A percentile compares a stretch with the other conserved stretches of the same genome.
Evolutionary conservation across 1,140 invertebrate genomes (phyloP).

Genomic region (Rhizoglyphus robini): DNA sequence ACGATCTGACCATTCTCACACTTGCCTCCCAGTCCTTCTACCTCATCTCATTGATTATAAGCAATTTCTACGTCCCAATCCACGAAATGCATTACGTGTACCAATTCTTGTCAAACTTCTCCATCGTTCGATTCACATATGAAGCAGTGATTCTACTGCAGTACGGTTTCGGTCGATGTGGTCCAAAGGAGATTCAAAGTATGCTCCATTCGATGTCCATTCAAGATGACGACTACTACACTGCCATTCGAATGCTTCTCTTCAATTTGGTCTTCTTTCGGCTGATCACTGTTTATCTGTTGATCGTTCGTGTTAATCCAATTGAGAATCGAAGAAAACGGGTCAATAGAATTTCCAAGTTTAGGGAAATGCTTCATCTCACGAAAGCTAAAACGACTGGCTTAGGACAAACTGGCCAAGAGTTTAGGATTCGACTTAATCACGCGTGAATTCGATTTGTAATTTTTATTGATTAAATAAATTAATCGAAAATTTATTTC

Average conservation of each 20-base stretch:
- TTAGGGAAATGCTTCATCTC: not conserved
- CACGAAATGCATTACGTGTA: not conserved
- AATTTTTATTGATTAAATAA: too few species aligned
- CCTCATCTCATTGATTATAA: not conserved
- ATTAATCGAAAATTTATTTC: too few species aligned
- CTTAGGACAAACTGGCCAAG: too few species aligned
- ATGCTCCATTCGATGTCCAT: not conserved
- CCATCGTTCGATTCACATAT: not conserved
- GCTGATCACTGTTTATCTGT: not conserved
- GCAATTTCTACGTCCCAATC: not conserved
- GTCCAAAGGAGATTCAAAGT: not conserved
- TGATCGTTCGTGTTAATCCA: not conserved
- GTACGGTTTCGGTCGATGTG: constrained; percentile 17
- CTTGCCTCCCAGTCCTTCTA: not conserved
- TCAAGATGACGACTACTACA: not conserved
- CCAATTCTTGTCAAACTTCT: not conserved
- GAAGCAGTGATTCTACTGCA: constrained; percentile 1
- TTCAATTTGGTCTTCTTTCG: not conserved
- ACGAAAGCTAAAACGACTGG: not conserved
- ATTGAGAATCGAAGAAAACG: not conserved
- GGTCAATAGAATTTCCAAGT: not conserved
- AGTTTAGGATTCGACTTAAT: too few species aligned
- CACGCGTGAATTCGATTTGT: too few species aligned
- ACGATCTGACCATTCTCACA: not conserved
- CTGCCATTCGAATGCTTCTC: not conserved